A percentile compares a stretch with the other conserved stretches of the same genome.
These are phyloP conservation scores for Ctenopoma multispine DNA, from an alignment of 2,797 vertebrate species.

Conservation along the genomic window DNA sequence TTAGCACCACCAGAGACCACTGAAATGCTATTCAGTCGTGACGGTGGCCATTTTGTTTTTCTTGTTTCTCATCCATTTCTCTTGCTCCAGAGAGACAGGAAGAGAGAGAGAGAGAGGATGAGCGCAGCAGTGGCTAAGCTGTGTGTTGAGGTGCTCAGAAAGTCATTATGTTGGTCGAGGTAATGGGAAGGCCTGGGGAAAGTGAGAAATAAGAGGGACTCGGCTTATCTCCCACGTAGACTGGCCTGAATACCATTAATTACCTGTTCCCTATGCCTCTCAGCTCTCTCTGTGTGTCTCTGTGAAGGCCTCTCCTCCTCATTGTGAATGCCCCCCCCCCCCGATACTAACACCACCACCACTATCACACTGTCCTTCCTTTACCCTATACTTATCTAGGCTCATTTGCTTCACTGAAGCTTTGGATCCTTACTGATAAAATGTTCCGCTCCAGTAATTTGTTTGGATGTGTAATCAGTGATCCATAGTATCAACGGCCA, in stretches of 20 bases:
- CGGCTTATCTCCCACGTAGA: conserved; percentile 68
- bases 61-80: conserved; percentile 60
- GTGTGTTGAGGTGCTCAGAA: conserved; percentile 54
- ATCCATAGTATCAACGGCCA: not conserved
- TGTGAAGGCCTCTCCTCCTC: conserved; percentile 14
- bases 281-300: conserved; percentile 30
- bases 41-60: conserved; percentile 59
- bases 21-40: conserved; percentile 29
- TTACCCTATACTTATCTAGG: conserved; percentile 45
- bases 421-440: conserved; percentile 35
- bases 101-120: not conserved
- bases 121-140: conserved; percentile 30
- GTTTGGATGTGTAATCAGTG: not conserved
- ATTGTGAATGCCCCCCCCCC: conserved; percentile 11
- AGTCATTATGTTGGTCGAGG: conserved; percentile 66
- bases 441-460: conserved; percentile 18
- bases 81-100: conserved; percentile 23
- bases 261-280: conserved; percentile 55
- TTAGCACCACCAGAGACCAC: conserved; percentile 58
- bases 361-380: conserved; percentile 39
- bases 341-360: not conserved
- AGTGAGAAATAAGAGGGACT: conserved; percentile 57
- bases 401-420: conserved; percentile 35
- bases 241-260: conserved; percentile 72
- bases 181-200: conserved; percentile 71